phyloP scores from a whole-genome alignment of 2,113 vertebrate genomes.

The Phocoena phocoena region DNA sequence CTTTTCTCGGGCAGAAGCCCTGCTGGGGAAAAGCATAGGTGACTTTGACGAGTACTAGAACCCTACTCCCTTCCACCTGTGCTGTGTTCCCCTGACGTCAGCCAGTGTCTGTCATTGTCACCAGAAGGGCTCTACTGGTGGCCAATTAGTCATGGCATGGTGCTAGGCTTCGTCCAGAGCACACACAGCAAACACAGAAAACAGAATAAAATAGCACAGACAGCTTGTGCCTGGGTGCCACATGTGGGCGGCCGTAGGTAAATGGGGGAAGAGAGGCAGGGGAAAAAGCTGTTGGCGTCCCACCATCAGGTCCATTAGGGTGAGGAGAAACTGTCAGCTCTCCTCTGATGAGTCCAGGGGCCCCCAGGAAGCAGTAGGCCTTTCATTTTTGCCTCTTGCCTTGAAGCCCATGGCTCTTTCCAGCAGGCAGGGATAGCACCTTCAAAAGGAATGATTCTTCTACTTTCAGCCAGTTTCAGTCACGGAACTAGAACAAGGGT shows the following conservation, averaged over 20 bases:
- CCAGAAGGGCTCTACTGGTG: background rate
- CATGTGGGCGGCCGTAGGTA: background rate
- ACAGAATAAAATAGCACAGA: background rate
- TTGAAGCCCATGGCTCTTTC: background rate
- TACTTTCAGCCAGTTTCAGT: background rate
- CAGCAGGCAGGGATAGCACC: background rate
- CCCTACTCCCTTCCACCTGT: background rate
- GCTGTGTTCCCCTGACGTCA: background rate
- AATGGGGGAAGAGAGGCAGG: background rate
- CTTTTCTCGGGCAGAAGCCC: background rate
- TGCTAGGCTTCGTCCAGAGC: slow-evolving; percentile 7
- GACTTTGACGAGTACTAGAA: slow-evolving; percentile 2
- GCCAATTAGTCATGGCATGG: background rate
- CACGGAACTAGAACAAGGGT: background rate
- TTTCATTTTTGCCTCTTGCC: slow-evolving; percentile 15
- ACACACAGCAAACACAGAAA: background rate
- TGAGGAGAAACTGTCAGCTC: background rate
- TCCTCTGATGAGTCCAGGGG: background rate
- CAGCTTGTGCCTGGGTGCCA: slow-evolving; percentile 32
- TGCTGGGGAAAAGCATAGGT: background rate
- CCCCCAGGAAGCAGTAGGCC: background rate
- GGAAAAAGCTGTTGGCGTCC: background rate
- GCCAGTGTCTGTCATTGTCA: background rate
- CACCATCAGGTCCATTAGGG: background rate
- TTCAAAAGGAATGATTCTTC: background rate